phyloP scores from a whole-genome alignment of 2,888 invertebrate genomes.

The Drosophila rellima region DNA sequence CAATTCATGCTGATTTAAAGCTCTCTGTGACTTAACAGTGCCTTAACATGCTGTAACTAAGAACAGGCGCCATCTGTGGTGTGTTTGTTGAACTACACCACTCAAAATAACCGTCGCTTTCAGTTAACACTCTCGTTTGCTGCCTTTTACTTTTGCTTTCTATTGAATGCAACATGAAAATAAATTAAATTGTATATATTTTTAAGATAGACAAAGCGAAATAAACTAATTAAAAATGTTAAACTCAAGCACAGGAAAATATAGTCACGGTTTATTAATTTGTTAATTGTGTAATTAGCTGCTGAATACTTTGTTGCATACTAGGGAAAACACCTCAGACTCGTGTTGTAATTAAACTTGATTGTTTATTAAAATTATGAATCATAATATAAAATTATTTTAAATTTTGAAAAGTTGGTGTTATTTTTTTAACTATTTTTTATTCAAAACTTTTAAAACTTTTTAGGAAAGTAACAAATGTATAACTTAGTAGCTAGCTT shows the following conservation, averaged over 20 bases:
- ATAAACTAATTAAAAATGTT: constrained; percentile 23
- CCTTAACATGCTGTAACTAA: not conserved
- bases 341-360: constrained; percentile 18
- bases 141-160: constrained; percentile 28
- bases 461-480: not conserved
- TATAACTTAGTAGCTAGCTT: constrained; percentile 3
- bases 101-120: constrained; percentile 12
- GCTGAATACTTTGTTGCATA: constrained; percentile 12
- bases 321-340: constrained; percentile 12
- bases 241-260: constrained; percentile 1
- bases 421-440: not conserved
- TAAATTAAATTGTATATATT: constrained; percentile 3
- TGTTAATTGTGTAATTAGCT: constrained; percentile 31
- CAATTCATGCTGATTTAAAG: not conserved
- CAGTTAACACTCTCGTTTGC: not conserved
- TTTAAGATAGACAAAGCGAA: constrained; percentile 17
- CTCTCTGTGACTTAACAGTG: constrained; percentile 29
- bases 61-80: constrained; percentile 33
- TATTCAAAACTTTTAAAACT: not conserved
- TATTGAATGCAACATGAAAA: constrained; percentile 3
- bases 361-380: not conserved
- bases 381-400: not conserved
- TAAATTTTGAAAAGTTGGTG: not conserved
- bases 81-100: not conserved
- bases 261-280: constrained; percentile 49